Percentiles rank a stretch among this genome's conserved stretches.
phyloP scores from a whole-genome alignment of 2,113 vertebrate genomes.

The Cavia porcellus region DNA sequence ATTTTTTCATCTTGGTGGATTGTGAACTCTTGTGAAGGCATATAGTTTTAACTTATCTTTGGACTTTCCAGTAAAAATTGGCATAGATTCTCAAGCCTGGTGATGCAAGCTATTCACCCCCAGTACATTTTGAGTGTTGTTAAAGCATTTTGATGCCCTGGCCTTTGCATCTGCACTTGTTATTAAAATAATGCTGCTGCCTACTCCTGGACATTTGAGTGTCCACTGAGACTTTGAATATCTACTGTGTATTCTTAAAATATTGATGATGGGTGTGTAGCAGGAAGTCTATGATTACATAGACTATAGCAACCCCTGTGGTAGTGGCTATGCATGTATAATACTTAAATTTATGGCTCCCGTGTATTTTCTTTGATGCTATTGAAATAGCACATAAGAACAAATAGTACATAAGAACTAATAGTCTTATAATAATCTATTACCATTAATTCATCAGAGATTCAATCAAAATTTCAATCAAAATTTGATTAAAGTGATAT shows the following conservation, averaged over 20 bases:
- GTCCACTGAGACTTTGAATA: not conserved
- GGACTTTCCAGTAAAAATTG: slow-evolving; percentile 11
- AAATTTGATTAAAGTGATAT: slow-evolving; percentile 13
- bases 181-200: not conserved
- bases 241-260: not conserved
- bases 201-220: not conserved
- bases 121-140: not conserved
- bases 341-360: slow-evolving; percentile 1
- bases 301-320: not conserved
- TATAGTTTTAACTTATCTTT: not conserved
- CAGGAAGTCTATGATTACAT: not conserved
- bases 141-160: not conserved
- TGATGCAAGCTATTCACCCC: not conserved
- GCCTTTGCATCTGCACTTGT: not conserved
- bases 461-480: not conserved
- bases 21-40: not conserved
- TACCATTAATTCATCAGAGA: not conserved
- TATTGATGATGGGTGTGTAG: not conserved
- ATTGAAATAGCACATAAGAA: not conserved
- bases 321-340: not conserved
- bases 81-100: not conserved
- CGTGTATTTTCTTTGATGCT: slow-evolving; percentile 30
- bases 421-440: slow-evolving; percentile 44
- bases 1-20: not conserved
- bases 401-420: slow-evolving; percentile 26